Evolutionary conservation across 2,797 vertebrate genomes (phyloP).

Genomic region (Threskiornis aethiopicus): DNA sequence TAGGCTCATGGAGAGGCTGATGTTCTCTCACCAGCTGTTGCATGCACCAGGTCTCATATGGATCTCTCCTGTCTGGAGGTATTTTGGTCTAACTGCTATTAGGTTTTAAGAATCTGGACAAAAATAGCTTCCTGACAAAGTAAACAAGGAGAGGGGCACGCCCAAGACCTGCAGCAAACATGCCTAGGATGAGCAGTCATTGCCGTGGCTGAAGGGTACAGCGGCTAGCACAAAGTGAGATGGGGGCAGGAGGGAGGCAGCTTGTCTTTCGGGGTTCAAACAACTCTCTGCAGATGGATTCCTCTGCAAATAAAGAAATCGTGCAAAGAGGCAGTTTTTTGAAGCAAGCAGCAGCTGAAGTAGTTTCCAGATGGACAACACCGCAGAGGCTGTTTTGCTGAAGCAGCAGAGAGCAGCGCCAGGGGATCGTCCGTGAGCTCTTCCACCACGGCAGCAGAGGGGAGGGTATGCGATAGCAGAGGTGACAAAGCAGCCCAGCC

Average conservation of each 20-base stretch:
- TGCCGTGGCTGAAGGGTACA: too few species aligned
- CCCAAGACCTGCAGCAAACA: not conserved
- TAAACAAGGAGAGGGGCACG: not conserved
- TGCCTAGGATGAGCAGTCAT: not conserved
- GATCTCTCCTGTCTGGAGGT: not conserved
- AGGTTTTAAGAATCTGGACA: not conserved
- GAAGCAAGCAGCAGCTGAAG: not conserved
- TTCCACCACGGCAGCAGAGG: not conserved
- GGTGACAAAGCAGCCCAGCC: not conserved
- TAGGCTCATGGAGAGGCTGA: not conserved
- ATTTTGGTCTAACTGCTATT: not conserved
- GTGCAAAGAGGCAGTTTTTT: not conserved
- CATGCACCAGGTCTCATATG: not conserved
- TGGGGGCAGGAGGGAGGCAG: not conserved
- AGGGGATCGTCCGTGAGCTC: not conserved
- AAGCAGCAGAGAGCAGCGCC: not conserved
- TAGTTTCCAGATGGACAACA: not conserved
- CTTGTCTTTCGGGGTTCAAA: not conserved
- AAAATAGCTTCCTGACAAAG: not conserved
- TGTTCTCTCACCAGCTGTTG: not conserved
- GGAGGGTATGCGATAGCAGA: fast-evolving
- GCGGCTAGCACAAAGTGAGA: not conserved
- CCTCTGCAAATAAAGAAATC: not conserved
- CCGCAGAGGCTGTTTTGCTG: not conserved
- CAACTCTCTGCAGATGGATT: not conserved